Evolutionary conservation across 2,113 vertebrate species (phyloP).

Genomic region (Oreochromis niloticus): DNA sequence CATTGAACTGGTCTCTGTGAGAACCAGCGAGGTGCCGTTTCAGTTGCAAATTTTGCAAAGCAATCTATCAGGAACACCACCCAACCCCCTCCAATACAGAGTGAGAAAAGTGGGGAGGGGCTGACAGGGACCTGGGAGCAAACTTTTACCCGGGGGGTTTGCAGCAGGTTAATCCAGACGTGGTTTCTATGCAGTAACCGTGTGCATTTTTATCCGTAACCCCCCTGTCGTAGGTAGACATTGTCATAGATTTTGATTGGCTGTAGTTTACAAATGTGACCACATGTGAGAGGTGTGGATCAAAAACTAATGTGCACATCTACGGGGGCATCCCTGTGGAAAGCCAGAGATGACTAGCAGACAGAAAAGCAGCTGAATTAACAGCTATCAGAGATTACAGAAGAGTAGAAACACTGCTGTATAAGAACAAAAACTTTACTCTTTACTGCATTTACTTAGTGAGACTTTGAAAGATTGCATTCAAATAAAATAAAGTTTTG

Average conservation of each 20-base stretch:
- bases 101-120: not conserved
- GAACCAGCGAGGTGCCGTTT: not conserved
- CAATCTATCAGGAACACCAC: not conserved
- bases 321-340: not conserved
- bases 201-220: not conserved
- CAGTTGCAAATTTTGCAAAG: not conserved
- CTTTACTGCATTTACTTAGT: not conserved
- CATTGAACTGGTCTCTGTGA: not conserved
- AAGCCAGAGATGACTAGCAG: not conserved
- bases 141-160: not conserved
- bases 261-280: not conserved
- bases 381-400: not conserved
- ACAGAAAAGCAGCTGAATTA: not conserved
- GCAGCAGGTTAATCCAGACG: not conserved
- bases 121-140: not conserved
- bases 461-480: not conserved
- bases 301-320: not conserved
- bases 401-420: not conserved
- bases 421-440: not conserved
- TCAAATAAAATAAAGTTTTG: not conserved
- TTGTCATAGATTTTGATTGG: not conserved
- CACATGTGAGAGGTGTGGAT: not conserved
- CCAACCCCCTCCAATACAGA: not conserved
- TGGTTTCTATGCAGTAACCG: not conserved
- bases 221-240: not conserved